Evolutionary conservation across 2,113 vertebrate genomes (phyloP), one percentile per base, ranked within the genome.

Genomic region (Engraulis encrasicolus): DNA sequence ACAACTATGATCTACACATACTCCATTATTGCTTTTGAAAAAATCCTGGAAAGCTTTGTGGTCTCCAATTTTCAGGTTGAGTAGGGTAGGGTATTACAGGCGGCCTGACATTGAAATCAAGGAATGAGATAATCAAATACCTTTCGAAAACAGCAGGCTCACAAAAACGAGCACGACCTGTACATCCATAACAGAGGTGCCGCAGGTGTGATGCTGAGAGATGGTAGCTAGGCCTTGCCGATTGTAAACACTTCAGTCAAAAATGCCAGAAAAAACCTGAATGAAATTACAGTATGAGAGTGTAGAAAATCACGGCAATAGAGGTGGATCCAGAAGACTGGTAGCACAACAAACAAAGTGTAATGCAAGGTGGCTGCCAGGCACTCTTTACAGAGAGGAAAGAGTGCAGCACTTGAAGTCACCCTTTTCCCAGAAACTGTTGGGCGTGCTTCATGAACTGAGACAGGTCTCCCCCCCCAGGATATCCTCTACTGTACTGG

Each of bases 131-230:
- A 17, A 2, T 48, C 18, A 87, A 20, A 79, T 85, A 87, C 86
- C 86, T 87, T 80, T 78, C 49, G 52, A 85, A 49, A 83, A 77
- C 71, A 87, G 83, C 37, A 78, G 19, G 78, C 81, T 78, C 2
- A 81, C 78, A 19, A 87, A 79, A 71, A 87, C 52, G 71, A 80
- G 49, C 48, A 85, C 81, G 11, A 52, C 50, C n/a, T 2, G 15
- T 14, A 14, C 66, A 78, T 58, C 52, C 81, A 85, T 87, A n/a
- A 84, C 45, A 84, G 83, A 74, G 20, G 27, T 36, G 34, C 78
- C 37, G 36, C 48, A 78, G 15, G 31, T 54, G 58, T 17, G 12
- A 5, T 71, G 54, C 14, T 2, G 37, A 49, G 7, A 81, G 20
- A 80, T 66, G 58, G 58, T 66, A 27, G n/a, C n/a, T n/a, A n/a